Base-by-base conservation (phyloP, 2,797 vertebrate genomes). In the Momotus momota region DNA sequence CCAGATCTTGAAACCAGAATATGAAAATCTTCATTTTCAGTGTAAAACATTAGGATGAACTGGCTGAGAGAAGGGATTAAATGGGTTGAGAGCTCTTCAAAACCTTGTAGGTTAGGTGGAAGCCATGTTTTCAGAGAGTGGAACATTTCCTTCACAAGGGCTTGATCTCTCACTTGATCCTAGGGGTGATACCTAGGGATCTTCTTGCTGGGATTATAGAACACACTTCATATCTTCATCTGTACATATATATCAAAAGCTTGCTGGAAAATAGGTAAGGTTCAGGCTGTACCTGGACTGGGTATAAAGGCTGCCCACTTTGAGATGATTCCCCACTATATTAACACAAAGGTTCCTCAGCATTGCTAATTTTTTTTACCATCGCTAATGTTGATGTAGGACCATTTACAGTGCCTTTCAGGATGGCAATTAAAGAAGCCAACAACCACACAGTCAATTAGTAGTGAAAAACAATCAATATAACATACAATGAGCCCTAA, bases 381-480 rank as follows among this genome's bases (percentile, higher is more conserved):
- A 83, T 84, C 49, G 46, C 70, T 93, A 77, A 81, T 90, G 90
- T 93, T 95, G 89, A 93, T 79, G 45, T 19, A 90, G 81, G 81
- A 69, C 73, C 91, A 94, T 95, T 92, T 97, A 92, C 54, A 66
- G 74, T 52, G 86, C 81, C 58, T 97, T 96, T 93, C 94, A 97
- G 51, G 61, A 67, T 87, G 69, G 75, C 95, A 96, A 95, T 96
- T 97, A 97, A 88, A 94, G 61, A 87, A 91, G 79, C 67, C 95
- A 90, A 94, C 82, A 91, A 81, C 88, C 78, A 89, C 88, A 67
- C 41, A 92, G 91, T 82, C 94, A 97, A 89, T 96, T 96, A 95
- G 93, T 92, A 54, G 87, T 86, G 79, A 86, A 90, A 95, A 97
- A 27, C 91, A 88, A 96, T 97, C 96, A 73, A 97, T 97, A 89